Conservation (phyloP, 2,113 vertebrate genomes). For the Garra rufa region DNA sequence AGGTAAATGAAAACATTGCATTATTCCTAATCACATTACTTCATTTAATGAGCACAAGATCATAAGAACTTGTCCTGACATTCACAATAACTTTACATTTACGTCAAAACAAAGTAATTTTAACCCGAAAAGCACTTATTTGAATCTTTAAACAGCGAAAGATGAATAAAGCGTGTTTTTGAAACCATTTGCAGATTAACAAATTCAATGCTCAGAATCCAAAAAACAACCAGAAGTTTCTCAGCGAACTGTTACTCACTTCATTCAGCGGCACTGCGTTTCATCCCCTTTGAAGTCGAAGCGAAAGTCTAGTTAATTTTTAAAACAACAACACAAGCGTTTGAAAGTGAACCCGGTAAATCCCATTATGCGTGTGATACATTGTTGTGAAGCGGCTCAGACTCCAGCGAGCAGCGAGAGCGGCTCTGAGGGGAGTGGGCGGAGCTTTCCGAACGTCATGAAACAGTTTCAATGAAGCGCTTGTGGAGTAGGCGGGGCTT, state of each 20-base stretch:
- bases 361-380: slow-evolving; percentile 59
- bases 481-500: slow-evolving; percentile 15
- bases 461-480: slow-evolving; percentile 34
- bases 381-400: slow-evolving; percentile 55
- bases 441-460: slow-evolving; percentile 38
- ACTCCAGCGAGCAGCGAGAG: slow-evolving; percentile 44
- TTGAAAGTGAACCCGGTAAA: slow-evolving; percentile 49
- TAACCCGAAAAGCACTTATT: neutral
- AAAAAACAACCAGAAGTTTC: neutral
- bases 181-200: neutral
- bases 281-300: slow-evolving; percentile 44
- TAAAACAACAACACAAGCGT: slow-evolving; percentile 40
- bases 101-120: neutral
- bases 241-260: slow-evolving; percentile 53
- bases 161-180: neutral
- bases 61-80: neutral
- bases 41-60: neutral
- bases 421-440: slow-evolving; percentile 45
- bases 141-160: neutral
- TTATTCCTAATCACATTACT: neutral
- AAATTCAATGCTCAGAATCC: slow-evolving; percentile 4
- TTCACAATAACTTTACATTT: neutral
- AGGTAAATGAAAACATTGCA: neutral
- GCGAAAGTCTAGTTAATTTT: neutral
- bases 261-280: slow-evolving; percentile 49